Percentiles rank a stretch among this genome's conserved stretches.
phyloP scores from a whole-genome alignment of 1,140 invertebrate species.

The Drosophila suzukii region DNA sequence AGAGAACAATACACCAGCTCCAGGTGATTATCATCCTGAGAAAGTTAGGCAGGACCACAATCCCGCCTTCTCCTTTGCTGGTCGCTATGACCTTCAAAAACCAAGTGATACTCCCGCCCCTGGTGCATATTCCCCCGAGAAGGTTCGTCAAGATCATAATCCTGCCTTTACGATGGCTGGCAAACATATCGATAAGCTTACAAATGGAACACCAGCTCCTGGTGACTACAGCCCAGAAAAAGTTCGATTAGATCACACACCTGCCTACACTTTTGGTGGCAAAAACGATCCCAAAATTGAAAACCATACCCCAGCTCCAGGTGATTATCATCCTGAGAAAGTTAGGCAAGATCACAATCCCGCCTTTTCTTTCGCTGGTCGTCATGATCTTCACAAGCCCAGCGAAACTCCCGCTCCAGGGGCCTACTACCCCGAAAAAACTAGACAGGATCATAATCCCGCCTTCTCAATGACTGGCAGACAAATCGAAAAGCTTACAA shows the following conservation, averaged over 20 bases:
- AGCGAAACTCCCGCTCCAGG: slow-evolving; percentile 89
- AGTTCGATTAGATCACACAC: slow-evolving; percentile 86
- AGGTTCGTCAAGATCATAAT: slow-evolving; percentile 86
- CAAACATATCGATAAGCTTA: slow-evolving; percentile 86
- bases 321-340: slow-evolving; percentile 87
- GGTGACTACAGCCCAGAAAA: slow-evolving; percentile 92
- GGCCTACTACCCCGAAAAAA: slow-evolving; percentile 86
- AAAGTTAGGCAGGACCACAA: slow-evolving; percentile 84
- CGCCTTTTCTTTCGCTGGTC: slow-evolving; percentile 85
- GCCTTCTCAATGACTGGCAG: not conserved
- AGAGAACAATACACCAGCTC: not conserved
- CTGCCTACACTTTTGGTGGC: slow-evolving; percentile 86
- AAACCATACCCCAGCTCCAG: slow-evolving; percentile 84
- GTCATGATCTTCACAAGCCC: slow-evolving; percentile 84
- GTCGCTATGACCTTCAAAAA: slow-evolving; percentile 85
- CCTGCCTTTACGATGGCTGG: slow-evolving; percentile 87
- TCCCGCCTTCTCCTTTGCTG: slow-evolving; percentile 85
- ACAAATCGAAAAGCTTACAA: not conserved
- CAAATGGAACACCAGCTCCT: slow-evolving; percentile 87
- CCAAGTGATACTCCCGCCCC: slow-evolving; percentile 90
- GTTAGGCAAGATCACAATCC: slow-evolving; percentile 85
- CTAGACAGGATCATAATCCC: slow-evolving; percentile 86
- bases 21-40: slow-evolving; percentile 3
- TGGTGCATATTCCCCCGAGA: slow-evolving; percentile 90
- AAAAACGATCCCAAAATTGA: slow-evolving; percentile 84